A percentile compares a stretch with the other conserved stretches of the same genome.
phyloP scores from a whole-genome alignment of 2,113 vertebrate species.

The Corythornis madagascariensis region DNA sequence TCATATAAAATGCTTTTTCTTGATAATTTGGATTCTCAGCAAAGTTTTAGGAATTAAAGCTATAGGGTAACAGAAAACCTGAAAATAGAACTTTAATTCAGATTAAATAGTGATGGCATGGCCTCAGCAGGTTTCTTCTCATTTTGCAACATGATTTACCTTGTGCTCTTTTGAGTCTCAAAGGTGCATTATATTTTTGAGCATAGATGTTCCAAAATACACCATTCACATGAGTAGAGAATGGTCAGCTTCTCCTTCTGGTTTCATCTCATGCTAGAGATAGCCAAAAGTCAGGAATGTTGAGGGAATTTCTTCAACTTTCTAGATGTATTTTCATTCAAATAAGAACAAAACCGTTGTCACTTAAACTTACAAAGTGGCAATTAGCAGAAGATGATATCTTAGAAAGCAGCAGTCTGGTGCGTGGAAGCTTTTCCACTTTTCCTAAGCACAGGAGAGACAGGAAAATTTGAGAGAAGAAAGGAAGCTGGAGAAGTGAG shows the following conservation, averaged over 20 bases:
- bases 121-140: neutral
- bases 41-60: neutral
- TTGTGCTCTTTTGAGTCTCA: neutral
- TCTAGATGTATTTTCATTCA: neutral
- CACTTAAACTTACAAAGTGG: neutral
- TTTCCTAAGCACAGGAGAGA: neutral
- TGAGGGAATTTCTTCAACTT: neutral
- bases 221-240: neutral
- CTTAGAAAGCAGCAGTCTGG: neutral
- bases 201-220: neutral
- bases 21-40: neutral
- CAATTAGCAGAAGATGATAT: neutral
- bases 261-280: neutral
- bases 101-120: neutral
- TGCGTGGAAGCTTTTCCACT: conserved; percentile 3
- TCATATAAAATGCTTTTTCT: neutral
- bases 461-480: neutral
- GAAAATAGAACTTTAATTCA: neutral
- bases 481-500: neutral
- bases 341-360: neutral
- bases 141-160: neutral
- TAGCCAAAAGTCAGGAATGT: neutral
- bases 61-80: neutral
- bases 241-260: neutral
- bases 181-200: neutral